These are phyloP conservation scores for Datnioides undecimradiatus DNA, from an alignment of 2,113 vertebrate genomes.

Conservation along the genomic window DNA sequence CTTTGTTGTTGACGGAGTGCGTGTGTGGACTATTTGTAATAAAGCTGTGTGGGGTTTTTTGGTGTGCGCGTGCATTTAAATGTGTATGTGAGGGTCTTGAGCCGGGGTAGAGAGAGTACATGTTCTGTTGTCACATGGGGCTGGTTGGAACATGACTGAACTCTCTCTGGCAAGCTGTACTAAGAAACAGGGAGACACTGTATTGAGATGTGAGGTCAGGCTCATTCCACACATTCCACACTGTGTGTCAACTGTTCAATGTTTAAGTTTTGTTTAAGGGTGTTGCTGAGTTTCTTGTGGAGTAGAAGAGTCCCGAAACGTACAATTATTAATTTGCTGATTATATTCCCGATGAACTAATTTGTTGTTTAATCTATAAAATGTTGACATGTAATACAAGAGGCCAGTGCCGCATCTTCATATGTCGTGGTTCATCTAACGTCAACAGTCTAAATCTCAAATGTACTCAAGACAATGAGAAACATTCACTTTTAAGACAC, in stretches of 20 bases:
- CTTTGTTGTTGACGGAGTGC: constrained; percentile 73
- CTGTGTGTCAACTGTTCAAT: background rate
- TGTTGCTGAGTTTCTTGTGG: background rate
- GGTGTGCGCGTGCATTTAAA: constrained; percentile 25
- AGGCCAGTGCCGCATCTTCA: background rate
- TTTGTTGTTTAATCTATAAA: background rate
- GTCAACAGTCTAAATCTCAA: background rate
- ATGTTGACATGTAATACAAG: background rate
- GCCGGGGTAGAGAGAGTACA: constrained; percentile 65
- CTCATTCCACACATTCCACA: constrained; percentile 29
- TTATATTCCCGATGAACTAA: background rate
- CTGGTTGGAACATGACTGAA: constrained; percentile 72
- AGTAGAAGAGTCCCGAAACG: background rate
- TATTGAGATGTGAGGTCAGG: constrained; percentile 56
- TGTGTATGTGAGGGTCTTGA: constrained; percentile 38
- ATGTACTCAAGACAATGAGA: no score
- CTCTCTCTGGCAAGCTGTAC: constrained; percentile 59
- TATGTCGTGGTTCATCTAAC: background rate
- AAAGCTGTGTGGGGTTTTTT: constrained; percentile 34
- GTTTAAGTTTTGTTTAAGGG: background rate
- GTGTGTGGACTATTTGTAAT: constrained; percentile 64
- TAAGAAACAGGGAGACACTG: constrained; percentile 12
- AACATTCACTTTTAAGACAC: no score
- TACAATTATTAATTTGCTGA: background rate
- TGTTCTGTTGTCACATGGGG: constrained; percentile 73